Conservation (phyloP, 2,888 invertebrate genomes). For the Yponomeuta sedellus region DNA sequence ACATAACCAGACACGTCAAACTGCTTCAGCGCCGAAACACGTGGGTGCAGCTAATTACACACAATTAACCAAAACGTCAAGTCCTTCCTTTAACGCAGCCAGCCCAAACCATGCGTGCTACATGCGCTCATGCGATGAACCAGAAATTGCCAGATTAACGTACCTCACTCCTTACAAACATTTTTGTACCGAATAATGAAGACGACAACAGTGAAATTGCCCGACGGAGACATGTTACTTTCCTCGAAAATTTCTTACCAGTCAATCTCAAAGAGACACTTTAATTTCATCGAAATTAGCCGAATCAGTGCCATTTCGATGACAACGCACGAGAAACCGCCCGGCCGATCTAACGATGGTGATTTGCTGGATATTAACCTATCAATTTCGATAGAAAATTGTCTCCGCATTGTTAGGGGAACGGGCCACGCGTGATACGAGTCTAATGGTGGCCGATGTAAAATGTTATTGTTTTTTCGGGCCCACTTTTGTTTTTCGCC, state of each 20-base stretch:
- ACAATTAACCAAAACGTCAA: background rate
- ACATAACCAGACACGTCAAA: no score
- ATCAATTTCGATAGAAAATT: constrained; percentile 4
- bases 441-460: constrained; percentile 30
- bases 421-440: constrained; percentile 51
- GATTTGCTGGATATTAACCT: constrained; percentile 7
- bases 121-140: background rate
- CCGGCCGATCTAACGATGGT: constrained; percentile 1
- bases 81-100: background rate
- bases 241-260: background rate
- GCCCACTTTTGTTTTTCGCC: constrained; percentile 42
- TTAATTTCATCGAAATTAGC: constrained; percentile 38
- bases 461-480: constrained; percentile 43
- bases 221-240: background rate
- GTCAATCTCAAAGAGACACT: constrained; percentile 6
- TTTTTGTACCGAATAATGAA: background rate
- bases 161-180: background rate
- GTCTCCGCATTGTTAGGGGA: constrained; percentile 48
- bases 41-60: background rate
- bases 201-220: background rate
- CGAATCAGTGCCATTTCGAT: constrained; percentile 41
- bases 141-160: background rate
- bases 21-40: background rate
- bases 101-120: background rate
- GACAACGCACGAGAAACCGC: constrained; percentile 36